Conservation (phyloP, 2,888 invertebrate genomes). For the Alviniconcha strummeri region DNA sequence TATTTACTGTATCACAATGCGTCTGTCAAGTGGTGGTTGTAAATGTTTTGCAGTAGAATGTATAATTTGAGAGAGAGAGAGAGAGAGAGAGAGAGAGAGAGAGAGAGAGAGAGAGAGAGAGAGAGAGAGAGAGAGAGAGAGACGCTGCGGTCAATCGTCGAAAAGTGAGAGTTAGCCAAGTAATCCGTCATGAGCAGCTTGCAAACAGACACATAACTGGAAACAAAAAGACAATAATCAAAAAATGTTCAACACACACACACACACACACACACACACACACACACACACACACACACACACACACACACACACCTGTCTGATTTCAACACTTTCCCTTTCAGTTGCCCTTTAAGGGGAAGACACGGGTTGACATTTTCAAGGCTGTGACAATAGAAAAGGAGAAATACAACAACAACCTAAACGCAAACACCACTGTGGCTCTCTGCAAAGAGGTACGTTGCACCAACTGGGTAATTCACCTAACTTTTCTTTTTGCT, state of each 20-base stretch:
- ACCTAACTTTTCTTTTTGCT: no score
- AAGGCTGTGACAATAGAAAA: conserved; percentile 10
- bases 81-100: conserved; percentile 30
- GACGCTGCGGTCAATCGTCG: neutral
- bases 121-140: conserved; percentile 18
- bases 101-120: conserved; percentile 27
- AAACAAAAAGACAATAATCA: neutral
- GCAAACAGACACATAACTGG: neutral
- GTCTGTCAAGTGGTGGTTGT: no score
- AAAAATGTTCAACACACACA: neutral
- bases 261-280: conserved; percentile 3
- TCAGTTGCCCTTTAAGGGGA: conserved; percentile 19
- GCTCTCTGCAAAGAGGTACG: neutral
- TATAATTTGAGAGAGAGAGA: neutral
- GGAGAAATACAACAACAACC: neutral
- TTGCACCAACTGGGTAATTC: no score
- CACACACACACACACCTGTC: neutral
- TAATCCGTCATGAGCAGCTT: no score
- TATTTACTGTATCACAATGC: no score
- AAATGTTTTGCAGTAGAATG: no score
- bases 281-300: conserved; percentile 12
- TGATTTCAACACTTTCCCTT: no score
- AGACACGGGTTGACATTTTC: conserved; percentile 18
- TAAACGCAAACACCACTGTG: neutral
- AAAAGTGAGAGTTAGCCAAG: no score